Conservation (phyloP, 2,888 invertebrate genomes). For the Pandemis heparana region DNA sequence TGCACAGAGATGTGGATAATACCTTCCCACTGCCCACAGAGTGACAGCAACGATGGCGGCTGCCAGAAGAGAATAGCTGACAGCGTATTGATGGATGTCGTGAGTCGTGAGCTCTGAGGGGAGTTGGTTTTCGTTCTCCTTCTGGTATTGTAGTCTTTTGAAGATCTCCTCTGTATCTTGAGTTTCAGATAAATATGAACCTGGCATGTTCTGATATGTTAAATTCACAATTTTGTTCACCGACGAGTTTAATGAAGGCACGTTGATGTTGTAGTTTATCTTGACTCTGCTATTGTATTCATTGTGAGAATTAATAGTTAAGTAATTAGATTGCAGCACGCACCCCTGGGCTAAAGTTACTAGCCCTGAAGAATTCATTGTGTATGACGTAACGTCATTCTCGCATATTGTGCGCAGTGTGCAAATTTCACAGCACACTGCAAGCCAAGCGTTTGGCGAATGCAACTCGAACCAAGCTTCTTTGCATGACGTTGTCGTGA, state of each 20-base stretch:
- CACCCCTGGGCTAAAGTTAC: no score
- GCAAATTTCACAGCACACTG: no score
- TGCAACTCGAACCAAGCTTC: no score
- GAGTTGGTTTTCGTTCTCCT: neutral
- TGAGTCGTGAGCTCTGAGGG: neutral
- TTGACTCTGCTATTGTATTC: neutral
- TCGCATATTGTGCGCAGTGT: no score
- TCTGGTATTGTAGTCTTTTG: neutral
- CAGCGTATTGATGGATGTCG: constrained; percentile 4
- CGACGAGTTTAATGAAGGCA: neutral
- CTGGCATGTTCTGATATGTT: neutral
- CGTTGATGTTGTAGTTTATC: neutral
- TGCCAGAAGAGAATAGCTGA: neutral
- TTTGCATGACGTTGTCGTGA: no score
- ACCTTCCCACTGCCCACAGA: neutral
- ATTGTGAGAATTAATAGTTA: neutral
- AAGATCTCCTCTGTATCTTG: neutral
- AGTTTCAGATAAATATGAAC: neutral
- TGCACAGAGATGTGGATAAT: neutral
- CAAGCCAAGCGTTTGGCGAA: no score
- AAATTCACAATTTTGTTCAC: neutral
- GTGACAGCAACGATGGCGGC: neutral
- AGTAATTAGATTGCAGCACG: no score
- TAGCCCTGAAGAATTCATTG: no score
- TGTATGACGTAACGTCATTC: no score